phyloP scores from a whole-genome alignment of 92 coral and sea anemone genomes.

The Montipora capitata region DNA sequence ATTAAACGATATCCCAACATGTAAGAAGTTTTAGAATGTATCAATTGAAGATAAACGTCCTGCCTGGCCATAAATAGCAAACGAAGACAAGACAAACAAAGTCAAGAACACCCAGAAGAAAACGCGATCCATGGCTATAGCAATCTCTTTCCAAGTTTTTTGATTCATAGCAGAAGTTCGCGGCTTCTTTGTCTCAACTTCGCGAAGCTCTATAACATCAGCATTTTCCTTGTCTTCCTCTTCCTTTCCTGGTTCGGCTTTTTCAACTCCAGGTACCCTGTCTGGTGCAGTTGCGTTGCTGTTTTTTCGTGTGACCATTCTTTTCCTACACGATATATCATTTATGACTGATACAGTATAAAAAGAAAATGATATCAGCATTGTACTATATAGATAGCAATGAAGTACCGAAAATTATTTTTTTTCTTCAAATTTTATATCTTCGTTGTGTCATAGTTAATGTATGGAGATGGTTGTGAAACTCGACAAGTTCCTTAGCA shows the following conservation, averaged over 20 bases:
- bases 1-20: no score
- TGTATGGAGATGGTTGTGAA: no score
- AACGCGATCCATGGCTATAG: conserved; percentile 79
- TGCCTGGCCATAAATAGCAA: conserved; percentile 43
- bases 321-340: neutral
- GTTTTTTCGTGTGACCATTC: neutral
- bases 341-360: conserved; percentile 9
- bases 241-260: neutral
- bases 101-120: conserved; percentile 79
- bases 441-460: no score
- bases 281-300: neutral
- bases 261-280: neutral
- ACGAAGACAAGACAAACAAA: conserved; percentile 40
- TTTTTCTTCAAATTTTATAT: no score
- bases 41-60: conserved; percentile 17
- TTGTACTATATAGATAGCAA: no score
- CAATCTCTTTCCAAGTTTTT: conserved; percentile 73
- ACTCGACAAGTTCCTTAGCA: no score
- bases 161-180: conserved; percentile 29
- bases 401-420: no score
- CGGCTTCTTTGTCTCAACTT: neutral
- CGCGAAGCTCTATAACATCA: conserved; percentile 4
- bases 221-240: neutral
- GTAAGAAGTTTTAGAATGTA: neutral
- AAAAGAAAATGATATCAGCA: neutral